Evolutionary conservation across 2,888 invertebrate species (phyloP), one percentile per base, ranked within the genome.

Genomic region (Amblyjoppa fuscipennis): DNA sequence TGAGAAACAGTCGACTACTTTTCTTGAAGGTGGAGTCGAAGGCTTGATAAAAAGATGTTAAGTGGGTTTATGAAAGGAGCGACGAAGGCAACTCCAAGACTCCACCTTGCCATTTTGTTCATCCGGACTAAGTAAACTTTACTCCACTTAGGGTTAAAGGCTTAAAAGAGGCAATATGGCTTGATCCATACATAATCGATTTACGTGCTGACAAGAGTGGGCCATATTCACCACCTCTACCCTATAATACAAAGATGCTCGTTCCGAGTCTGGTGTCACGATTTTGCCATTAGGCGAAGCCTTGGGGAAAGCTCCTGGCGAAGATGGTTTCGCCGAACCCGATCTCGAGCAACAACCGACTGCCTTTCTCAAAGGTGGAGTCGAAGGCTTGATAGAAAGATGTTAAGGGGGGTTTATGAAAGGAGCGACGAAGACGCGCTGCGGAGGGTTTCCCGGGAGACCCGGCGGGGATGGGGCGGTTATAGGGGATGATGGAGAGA

Each of bases 1-100:
- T 25, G 68, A 45, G 85, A 73, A 85, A 80, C 80, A 74, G 80
- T 80, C 51, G 75, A 76, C 77, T 81, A 64, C 68, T 25, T 75
- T 82, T 76, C 77, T 51, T 53, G 68, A 51, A 76, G 80, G 76
- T 69, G 83, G 74, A 70, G 76, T 69, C 83, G 76, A 68, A 68
- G 69, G 80, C 76, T 77, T 73, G 79, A 49, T 80, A 83, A 77
- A 86, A 85, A 85, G 75, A 85, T 85, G 85, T 79, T 81, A 25
- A 66, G 81, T 71, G 76, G 78, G 64, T 82, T 76, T 45, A 61
- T 61, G 73, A 74, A 83, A 61, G 34, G 49, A 61, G 64, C 68
- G 28, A 25, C 41, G 68, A 41, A 69, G 68, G 16, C 68, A 49
- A 11, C 0, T 49, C 16, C 13, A 16, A 49, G 16, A 49, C 49